A percentile compares a stretch with the other conserved stretches of the same genome.
phyloP scores from a whole-genome alignment of 2,888 invertebrate species.

The Anthoptus insignis region DNA sequence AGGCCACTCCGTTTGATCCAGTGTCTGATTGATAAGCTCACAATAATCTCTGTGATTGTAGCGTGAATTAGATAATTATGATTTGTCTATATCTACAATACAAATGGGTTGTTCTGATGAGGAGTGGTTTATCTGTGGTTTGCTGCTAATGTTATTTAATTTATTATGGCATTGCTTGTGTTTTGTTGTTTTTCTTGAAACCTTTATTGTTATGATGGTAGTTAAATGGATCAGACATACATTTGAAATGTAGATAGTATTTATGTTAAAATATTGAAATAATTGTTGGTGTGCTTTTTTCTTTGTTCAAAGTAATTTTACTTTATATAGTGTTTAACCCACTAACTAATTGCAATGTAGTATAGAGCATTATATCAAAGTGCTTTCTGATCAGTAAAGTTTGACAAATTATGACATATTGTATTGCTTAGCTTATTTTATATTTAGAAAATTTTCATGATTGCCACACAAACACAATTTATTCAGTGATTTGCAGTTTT shows the following conservation, averaged over 20 bases:
- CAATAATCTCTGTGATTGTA: slow-evolving; percentile 87
- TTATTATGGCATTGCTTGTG: slow-evolving; percentile 83
- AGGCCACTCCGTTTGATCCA: slow-evolving; percentile 84
- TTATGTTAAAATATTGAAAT: slow-evolving; percentile 39
- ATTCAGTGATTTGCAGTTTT: slow-evolving; percentile 30
- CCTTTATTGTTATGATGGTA: slow-evolving; percentile 62
- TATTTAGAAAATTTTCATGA: slow-evolving; percentile 17
- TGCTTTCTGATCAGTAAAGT: slow-evolving; percentile 38
- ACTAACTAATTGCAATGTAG: slow-evolving; percentile 48
- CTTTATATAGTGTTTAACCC: slow-evolving; percentile 48
- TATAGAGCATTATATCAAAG: slow-evolving; percentile 37
- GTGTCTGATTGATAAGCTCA: slow-evolving; percentile 80
- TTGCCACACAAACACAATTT: slow-evolving; percentile 26
- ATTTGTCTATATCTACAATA: slow-evolving; percentile 77
- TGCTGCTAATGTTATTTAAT: slow-evolving; percentile 84
- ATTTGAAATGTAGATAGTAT: slow-evolving; percentile 46
- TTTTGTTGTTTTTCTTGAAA: slow-evolving; percentile 79
- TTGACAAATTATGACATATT: slow-evolving; percentile 35
- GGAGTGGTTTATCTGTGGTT: slow-evolving; percentile 74
- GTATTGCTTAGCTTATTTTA: slow-evolving; percentile 40
- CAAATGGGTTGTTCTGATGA: slow-evolving; percentile 78
- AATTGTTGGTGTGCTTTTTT: slow-evolving; percentile 53
- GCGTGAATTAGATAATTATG: slow-evolving; percentile 84
- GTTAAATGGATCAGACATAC: slow-evolving; percentile 61
- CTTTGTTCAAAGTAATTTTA: slow-evolving; percentile 45